Conservation (phyloP, 2,797 vertebrate genomes). For the Phoxinus dragarum region DNA sequence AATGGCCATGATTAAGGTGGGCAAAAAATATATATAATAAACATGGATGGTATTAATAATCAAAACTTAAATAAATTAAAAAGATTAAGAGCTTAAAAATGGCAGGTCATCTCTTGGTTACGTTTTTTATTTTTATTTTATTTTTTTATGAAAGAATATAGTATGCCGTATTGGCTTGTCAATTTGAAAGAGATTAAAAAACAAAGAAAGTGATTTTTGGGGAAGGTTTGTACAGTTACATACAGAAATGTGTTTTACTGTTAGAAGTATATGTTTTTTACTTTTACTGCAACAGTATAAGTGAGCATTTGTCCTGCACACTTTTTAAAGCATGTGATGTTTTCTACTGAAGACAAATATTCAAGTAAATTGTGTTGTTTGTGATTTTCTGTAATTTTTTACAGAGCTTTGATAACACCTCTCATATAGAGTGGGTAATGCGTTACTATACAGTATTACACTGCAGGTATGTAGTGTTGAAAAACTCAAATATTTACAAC, state of each 20-base stretch:
- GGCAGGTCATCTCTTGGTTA: not conserved
- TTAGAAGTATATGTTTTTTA: no score
- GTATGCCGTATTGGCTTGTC: not conserved
- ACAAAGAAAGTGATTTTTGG: not conserved
- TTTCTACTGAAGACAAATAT: not conserved
- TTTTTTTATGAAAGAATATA: not conserved
- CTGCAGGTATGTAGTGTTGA: no score
- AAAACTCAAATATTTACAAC: no score
- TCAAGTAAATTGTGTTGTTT: not conserved
- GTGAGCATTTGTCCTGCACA: not conserved
- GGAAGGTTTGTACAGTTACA: not conserved
- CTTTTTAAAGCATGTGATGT: not conserved
- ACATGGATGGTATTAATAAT: no score
- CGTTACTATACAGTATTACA: no score
- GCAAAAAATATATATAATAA: no score
- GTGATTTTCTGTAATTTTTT: not conserved
- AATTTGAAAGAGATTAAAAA: not conserved
- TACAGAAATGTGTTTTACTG: not conserved
- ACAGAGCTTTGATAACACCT: not conserved
- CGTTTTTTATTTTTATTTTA: not conserved
- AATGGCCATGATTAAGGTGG: not conserved
- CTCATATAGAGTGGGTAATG: not conserved
- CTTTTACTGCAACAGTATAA: not conserved
- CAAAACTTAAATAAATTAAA: not conserved
- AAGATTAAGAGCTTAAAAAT: not conserved